phyloP scores from a whole-genome alignment of 1,140 invertebrate genomes.

The Steinernema khuongi region DNA sequence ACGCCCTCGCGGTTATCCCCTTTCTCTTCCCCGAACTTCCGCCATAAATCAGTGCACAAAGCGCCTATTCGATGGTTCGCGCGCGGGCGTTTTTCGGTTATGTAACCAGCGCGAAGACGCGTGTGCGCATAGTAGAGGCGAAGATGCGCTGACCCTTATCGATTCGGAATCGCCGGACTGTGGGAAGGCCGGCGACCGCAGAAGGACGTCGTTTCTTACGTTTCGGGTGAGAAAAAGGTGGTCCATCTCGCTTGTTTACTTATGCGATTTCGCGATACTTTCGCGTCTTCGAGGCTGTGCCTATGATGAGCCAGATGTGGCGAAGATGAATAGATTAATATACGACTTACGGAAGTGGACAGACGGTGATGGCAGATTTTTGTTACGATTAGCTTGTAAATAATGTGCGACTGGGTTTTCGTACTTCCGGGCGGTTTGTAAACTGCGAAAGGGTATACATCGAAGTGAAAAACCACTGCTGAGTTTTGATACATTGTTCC shows the following conservation, averaged over 20 bases:
- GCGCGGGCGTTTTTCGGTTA: constrained; percentile 16
- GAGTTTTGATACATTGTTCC: too few relatives aligned
- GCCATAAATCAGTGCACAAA: background rate
- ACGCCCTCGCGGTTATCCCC: background rate
- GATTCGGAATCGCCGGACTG: constrained; percentile 4
- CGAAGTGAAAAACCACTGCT: too few relatives aligned
- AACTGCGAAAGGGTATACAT: too few relatives aligned
- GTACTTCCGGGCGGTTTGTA: too few relatives aligned
- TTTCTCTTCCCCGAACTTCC: background rate
- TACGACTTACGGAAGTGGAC: constrained; percentile 1
- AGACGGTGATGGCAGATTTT: background rate
- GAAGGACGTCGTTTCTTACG: too few relatives aligned
- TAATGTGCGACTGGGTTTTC: background rate
- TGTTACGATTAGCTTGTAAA: background rate
- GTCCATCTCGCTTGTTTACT: too few relatives aligned
- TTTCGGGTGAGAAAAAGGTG: too few relatives aligned
- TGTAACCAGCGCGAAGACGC: background rate
- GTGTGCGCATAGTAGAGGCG: background rate
- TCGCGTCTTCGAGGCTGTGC: too few relatives aligned
- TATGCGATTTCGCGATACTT: too few relatives aligned
- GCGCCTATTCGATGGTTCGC: background rate
- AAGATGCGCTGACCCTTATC: background rate
- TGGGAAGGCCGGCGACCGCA: too few relatives aligned
- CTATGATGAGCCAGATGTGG: background rate
- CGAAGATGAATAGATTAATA: background rate